Percentiles rank a stretch among this genome's conserved stretches.
Evolutionary conservation across 2,888 invertebrate species (phyloP).

Genomic region (Microchrysa polita): DNA sequence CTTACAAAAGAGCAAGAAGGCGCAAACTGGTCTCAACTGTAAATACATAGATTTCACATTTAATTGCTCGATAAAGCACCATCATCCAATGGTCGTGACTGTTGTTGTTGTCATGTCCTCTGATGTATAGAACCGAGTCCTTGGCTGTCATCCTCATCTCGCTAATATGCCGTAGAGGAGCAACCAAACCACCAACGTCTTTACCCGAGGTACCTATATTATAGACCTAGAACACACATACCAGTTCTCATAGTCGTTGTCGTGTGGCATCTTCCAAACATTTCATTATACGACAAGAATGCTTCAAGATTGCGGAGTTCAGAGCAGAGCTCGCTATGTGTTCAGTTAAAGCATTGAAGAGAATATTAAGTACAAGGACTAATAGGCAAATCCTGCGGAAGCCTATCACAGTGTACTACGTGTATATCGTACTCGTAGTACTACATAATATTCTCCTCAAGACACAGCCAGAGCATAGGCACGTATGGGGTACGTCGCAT

Average conservation of each 20-base stretch:
- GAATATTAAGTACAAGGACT: conserved; percentile 31
- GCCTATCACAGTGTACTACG: neutral
- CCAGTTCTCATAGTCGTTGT: neutral
- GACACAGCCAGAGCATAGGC: too few species aligned
- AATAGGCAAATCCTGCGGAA: conserved; percentile 32
- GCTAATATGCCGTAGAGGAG: too few species aligned
- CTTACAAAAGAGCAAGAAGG: conserved; percentile 32
- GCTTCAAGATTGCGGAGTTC: conserved; percentile 23
- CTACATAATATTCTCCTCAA: too few species aligned
- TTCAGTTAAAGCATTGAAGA: neutral
- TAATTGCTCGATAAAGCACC: conserved; percentile 39
- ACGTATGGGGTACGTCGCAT: too few species aligned
- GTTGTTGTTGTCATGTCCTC: conserved; percentile 7
- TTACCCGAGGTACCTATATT: too few species aligned
- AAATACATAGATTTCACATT: conserved; percentile 31
- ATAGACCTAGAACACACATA: too few species aligned
- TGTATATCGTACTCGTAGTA: too few species aligned
- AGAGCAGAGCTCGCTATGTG: too few species aligned
- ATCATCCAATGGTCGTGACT: conserved; percentile 33
- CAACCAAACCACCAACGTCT: too few species aligned
- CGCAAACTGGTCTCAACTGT: neutral
- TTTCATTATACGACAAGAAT: conserved; percentile 35
- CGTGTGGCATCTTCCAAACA: conserved; percentile 32
- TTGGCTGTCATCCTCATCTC: too few species aligned
- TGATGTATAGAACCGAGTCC: too few species aligned